Conservation (phyloP, 2,113 vertebrate genomes). For the Pteronura brasiliensis region DNA sequence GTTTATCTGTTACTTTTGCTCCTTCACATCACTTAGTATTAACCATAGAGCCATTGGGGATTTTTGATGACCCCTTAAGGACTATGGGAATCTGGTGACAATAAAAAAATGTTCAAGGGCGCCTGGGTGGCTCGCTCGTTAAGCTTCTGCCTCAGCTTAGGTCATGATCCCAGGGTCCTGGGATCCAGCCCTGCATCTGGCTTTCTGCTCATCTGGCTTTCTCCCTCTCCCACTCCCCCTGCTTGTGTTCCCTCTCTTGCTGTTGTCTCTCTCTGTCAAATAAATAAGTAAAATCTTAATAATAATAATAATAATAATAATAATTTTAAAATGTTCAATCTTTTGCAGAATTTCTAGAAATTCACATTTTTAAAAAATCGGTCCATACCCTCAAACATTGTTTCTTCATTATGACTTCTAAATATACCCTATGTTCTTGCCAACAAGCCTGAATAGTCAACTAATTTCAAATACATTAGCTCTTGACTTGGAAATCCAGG, state of each 20-base stretch:
- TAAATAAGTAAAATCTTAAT: too few species aligned
- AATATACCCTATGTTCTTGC: neutral
- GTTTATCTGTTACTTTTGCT: neutral
- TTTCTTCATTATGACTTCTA: neutral
- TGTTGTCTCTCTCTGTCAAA: too few species aligned
- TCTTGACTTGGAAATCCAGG: neutral
- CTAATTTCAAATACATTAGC: neutral
- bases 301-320: neutral
- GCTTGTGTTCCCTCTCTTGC: too few species aligned
- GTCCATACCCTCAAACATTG: neutral
- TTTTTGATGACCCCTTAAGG: neutral
- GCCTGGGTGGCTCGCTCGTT: too few species aligned
- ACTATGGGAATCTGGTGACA: neutral
- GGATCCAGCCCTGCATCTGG: too few species aligned
- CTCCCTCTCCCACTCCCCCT: too few species aligned
- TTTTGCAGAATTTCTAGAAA: neutral
- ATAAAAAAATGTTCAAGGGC: neutral
- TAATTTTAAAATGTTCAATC: neutral
- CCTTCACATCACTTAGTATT: neutral
- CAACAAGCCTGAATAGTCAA: neutral
- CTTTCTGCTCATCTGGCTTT: too few species aligned
- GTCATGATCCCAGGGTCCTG: too few species aligned
- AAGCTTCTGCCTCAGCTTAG: too few species aligned
- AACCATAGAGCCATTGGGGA: neutral
- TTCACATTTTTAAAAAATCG: neutral